Conservation (phyloP, 2,113 vertebrate genomes). For the Orientallactaga bullata region DNA sequence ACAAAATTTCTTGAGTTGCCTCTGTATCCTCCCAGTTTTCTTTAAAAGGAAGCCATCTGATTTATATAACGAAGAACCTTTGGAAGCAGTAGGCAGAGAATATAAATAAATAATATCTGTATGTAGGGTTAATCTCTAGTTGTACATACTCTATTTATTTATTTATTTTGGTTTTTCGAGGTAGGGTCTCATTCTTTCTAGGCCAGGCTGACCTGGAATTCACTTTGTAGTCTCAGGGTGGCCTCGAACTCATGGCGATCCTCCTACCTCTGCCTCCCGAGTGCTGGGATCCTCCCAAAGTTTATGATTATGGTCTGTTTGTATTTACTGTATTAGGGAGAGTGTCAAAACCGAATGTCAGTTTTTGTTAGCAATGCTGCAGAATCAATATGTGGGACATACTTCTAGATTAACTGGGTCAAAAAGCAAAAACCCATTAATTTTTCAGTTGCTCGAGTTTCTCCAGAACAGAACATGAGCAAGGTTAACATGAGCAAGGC, state of each 20-base stretch:
- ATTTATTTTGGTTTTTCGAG: too few relatives aligned
- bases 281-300: neutral
- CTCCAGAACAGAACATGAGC: slow-evolving; percentile 53
- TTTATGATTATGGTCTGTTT: slow-evolving; percentile 26
- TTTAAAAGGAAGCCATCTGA: slow-evolving; percentile 60
- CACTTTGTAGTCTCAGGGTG: too few relatives aligned
- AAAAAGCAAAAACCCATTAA: slow-evolving; percentile 47
- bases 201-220: too few relatives aligned
- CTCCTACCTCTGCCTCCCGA: too few relatives aligned
- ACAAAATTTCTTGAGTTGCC: slow-evolving; percentile 62
- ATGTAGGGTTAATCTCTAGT: slow-evolving; percentile 60
- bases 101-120: slow-evolving; percentile 40
- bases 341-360: neutral
- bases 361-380: slow-evolving; percentile 28
- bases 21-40: neutral
- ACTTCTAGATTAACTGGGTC: slow-evolving; percentile 36
- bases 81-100: slow-evolving; percentile 6
- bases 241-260: too few relatives aligned
- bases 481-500: neutral
- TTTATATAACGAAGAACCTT: slow-evolving; percentile 57
- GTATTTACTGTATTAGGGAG: neutral
- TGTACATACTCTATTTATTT: slow-evolving; percentile 30
- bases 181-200: too few relatives aligned
- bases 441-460: slow-evolving; percentile 29
- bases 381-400: slow-evolving; percentile 2